Conservation (phyloP, 2,888 invertebrate genomes). For the Lucinisca nassula region DNA sequence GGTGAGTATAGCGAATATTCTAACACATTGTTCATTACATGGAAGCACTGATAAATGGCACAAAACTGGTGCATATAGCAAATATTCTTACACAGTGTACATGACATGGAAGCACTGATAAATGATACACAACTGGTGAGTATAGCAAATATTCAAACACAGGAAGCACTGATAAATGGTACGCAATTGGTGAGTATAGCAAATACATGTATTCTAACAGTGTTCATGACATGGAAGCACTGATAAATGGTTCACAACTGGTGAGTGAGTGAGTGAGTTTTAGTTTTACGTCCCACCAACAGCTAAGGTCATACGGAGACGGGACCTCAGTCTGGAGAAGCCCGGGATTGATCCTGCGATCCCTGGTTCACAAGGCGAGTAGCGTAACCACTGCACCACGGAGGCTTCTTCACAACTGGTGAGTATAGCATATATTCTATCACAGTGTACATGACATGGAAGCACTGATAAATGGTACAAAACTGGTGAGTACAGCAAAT, state of each 20-base stretch:
- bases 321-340: conserved; percentile 69
- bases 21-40: conserved; percentile 73
- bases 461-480: conserved; percentile 70
- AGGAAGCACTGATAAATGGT: conserved; percentile 70
- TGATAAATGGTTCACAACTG: conserved; percentile 72
- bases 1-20: too few species aligned
- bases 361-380: too few species aligned
- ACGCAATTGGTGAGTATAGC: conserved; percentile 64
- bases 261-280: too few species aligned
- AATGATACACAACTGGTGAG: conserved; percentile 66
- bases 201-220: too few species aligned
- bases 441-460: conserved; percentile 75
- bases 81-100: too few species aligned
- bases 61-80: conserved; percentile 61
- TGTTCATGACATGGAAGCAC: conserved; percentile 71
- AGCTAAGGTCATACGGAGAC: too few species aligned
- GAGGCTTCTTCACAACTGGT: conserved; percentile 69
- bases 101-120: conserved; percentile 73
- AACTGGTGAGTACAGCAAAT: conserved; percentile 51
- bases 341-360: too few species aligned
- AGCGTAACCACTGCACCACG: too few species aligned
- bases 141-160: too few species aligned
- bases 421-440: too few species aligned
- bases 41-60: conserved; percentile 71
- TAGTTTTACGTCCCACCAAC: too few species aligned